Evolutionary conservation across 2,797 vertebrate species (phyloP).

Genomic region (Sardinella longiceps): DNA sequence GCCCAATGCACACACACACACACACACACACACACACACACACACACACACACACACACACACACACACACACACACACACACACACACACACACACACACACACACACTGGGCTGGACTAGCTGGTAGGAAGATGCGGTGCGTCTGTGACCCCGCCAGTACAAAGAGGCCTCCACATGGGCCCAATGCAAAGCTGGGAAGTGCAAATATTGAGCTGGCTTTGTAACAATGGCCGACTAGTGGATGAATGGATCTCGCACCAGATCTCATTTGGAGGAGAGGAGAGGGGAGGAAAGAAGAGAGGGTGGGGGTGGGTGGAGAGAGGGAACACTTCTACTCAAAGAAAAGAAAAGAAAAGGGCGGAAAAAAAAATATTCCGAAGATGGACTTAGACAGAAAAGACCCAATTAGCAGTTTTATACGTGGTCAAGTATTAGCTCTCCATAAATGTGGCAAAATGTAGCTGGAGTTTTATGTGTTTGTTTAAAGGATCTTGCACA

Average conservation of each 20-base stretch:
- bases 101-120: no score
- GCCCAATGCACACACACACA: no score
- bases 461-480: not conserved
- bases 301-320: conserved; percentile 33
- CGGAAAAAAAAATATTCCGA: not conserved
- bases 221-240: conserved; percentile 76
- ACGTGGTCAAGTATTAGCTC: conserved; percentile 16
- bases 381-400: conserved; percentile 16
- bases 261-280: conserved; percentile 63
- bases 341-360: not conserved
- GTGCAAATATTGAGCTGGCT: conserved; percentile 88
- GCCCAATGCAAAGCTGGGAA: conserved; percentile 86
- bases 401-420: conserved; percentile 16
- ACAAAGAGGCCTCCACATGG: conserved; percentile 72
- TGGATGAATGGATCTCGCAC: conserved; percentile 76
- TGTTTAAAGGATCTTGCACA: conserved; percentile 19
- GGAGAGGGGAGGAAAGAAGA: no score
- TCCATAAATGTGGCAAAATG: conserved; percentile 13
- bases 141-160: conserved; percentile 61
- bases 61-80: no score
- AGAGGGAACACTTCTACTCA: not conserved
- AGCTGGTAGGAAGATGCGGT: conserved; percentile 67
- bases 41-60: no score
- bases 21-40: no score
- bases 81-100: no score